Evolutionary conservation across 2,797 vertebrate species (phyloP).

Genomic region (Hylomyscus alleni): DNA sequence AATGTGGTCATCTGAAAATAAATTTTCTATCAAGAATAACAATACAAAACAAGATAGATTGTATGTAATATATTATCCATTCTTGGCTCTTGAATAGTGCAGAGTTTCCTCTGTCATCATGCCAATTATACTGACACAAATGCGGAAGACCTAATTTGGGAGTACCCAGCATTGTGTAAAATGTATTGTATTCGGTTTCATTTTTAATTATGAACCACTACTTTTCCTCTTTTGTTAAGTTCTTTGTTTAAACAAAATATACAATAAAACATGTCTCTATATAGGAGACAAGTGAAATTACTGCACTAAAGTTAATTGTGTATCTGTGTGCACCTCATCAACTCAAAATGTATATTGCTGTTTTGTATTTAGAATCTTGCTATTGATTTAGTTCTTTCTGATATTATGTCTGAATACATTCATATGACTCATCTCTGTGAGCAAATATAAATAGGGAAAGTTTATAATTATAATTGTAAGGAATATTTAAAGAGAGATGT

Average conservation of each 20-base stretch:
- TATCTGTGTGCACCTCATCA: background rate
- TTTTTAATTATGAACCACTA: background rate
- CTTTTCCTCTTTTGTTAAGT: background rate
- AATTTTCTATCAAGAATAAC: background rate
- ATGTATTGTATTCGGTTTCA: background rate
- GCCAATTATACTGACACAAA: background rate
- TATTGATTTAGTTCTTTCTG: background rate
- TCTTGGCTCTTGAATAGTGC: background rate
- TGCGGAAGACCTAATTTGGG: background rate
- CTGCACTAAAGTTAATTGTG: background rate
- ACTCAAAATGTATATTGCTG: background rate
- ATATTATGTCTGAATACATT: background rate
- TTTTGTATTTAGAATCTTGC: background rate
- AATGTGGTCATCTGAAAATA: constrained; percentile 44
- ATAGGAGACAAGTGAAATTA: background rate
- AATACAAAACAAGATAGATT: constrained; percentile 25
- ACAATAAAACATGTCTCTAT: background rate
- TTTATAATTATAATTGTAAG: background rate
- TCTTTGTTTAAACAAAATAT: constrained; percentile 10
- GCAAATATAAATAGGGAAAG: background rate
- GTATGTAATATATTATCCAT: background rate
- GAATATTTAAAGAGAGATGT: background rate
- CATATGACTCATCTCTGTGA: background rate
- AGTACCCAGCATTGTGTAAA: background rate
- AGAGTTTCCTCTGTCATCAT: background rate